These are phyloP conservation scores for Prostheceraeus crozeri DNA, from an alignment of 2,888 invertebrate species.

Conservation along the genomic window DNA sequence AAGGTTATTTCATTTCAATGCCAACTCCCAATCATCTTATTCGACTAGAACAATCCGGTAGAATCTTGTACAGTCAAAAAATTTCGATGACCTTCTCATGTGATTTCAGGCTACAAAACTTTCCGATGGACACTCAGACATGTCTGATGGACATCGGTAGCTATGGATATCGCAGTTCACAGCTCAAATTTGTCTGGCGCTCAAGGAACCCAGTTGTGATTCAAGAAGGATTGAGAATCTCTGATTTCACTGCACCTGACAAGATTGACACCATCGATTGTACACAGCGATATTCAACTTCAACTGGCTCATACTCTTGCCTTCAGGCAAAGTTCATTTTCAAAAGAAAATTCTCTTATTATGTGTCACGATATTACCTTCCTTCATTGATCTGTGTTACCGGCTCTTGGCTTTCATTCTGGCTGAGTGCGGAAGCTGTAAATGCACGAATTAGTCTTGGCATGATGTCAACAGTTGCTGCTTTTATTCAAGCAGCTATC, in stretches of 20 bases:
- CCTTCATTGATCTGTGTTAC: conserved; percentile 62
- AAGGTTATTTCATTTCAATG: conserved; percentile 38
- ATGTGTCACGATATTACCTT: conserved; percentile 61
- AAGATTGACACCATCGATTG: conserved; percentile 32
- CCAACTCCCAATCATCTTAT: conserved; percentile 37
- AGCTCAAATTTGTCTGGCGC: conserved; percentile 36
- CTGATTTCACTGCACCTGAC: conserved; percentile 36
- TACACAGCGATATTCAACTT: conserved; percentile 31
- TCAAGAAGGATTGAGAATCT: conserved; percentile 27
- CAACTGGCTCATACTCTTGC: conserved; percentile 60
- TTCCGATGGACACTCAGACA: conserved; percentile 40
- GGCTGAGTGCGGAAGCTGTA: conserved; percentile 39
- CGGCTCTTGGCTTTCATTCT: conserved; percentile 59
- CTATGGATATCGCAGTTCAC: conserved; percentile 36
- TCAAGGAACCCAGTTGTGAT: conserved; percentile 25
- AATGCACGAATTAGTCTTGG: conserved; percentile 36
- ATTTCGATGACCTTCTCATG: conserved; percentile 40
- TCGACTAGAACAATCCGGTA: conserved; percentile 31
- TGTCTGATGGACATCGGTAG: conserved; percentile 39
- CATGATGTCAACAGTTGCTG: conserved; percentile 36
- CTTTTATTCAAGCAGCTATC: conserved; percentile 36
- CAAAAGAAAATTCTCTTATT: conserved; percentile 60
- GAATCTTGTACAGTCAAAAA: conserved; percentile 38
- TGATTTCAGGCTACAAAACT: conserved; percentile 38
- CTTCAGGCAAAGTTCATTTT: conserved; percentile 60